Evolutionary conservation across 1,140 invertebrate genomes (phyloP).

Genomic region (Magallana gigas): DNA sequence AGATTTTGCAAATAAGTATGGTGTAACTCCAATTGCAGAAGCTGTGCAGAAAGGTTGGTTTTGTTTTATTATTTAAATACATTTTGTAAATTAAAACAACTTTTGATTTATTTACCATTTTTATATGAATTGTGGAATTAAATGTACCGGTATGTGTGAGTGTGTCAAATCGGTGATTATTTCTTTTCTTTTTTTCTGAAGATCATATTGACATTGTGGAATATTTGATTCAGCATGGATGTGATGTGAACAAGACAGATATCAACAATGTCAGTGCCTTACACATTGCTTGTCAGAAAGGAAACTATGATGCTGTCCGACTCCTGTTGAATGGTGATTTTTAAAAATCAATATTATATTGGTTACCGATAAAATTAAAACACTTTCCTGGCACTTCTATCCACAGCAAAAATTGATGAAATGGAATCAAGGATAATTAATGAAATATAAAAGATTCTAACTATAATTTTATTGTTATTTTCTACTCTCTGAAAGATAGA

Average conservation of each 20-base stretch:
- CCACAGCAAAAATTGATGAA: background rate
- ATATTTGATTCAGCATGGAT: slow-evolving; percentile 61
- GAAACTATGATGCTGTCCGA: slow-evolving; percentile 54
- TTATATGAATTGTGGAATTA: too few species aligned
- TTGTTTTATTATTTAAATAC: background rate
- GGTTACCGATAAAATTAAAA: slow-evolving; percentile 36
- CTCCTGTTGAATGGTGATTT: slow-evolving; percentile 59
- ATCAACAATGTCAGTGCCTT: slow-evolving; percentile 67
- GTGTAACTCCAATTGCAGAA: slow-evolving; percentile 70
- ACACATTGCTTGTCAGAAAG: slow-evolving; percentile 62
- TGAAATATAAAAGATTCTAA: too few species aligned
- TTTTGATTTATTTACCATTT: too few species aligned
- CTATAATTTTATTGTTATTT: too few species aligned
- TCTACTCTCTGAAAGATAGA: too few species aligned
- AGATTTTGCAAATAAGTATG: slow-evolving; percentile 67
- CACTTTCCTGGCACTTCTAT: background rate
- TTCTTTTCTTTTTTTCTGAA: slow-evolving; percentile 43
- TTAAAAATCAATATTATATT: too few species aligned
- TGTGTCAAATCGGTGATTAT: background rate
- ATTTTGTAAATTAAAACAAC: too few species aligned
- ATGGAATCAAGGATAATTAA: too few species aligned
- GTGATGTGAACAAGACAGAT: slow-evolving; percentile 65
- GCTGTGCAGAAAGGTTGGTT: slow-evolving; percentile 66
- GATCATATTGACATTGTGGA: slow-evolving; percentile 60
- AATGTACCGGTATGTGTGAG: too few species aligned